Conservation (phyloP, 2,797 vertebrate genomes). For the Remorina albescens region DNA sequence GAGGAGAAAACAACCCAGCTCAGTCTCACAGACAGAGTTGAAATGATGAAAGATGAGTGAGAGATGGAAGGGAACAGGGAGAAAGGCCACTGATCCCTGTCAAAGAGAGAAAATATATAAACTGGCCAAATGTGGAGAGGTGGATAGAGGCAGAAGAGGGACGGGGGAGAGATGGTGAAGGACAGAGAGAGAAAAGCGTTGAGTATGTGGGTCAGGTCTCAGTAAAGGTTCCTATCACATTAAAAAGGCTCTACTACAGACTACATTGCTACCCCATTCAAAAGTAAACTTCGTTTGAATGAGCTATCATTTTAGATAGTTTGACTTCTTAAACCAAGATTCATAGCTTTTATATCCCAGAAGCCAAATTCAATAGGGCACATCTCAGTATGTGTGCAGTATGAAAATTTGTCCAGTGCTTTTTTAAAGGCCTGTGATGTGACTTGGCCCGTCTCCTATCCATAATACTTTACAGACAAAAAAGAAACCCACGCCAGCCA, state of each 20-base stretch:
- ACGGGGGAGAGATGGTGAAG: neutral
- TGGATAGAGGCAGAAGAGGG: constrained; percentile 23
- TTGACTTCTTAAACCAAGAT: constrained; percentile 59
- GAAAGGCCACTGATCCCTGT: constrained; percentile 7
- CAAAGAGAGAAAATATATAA: constrained; percentile 31
- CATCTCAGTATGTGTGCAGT: constrained; percentile 29
- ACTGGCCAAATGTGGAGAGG: constrained; percentile 35
- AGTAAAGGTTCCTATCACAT: constrained; percentile 57
- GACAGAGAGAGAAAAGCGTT: constrained; percentile 14
- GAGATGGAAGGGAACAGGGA: constrained; percentile 10
- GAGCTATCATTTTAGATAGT: constrained; percentile 44
- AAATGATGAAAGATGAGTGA: constrained; percentile 37
- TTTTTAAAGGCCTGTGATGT: constrained; percentile 61
- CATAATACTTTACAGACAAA: constrained; percentile 70
- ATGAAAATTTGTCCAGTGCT: constrained; percentile 54
- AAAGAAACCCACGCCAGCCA: constrained; percentile 53
- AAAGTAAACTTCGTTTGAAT: constrained; percentile 40
- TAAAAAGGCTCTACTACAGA: constrained; percentile 24
- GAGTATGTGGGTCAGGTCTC: constrained; percentile 44
- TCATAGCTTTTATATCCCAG: constrained; percentile 48
- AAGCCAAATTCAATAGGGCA: constrained; percentile 51
- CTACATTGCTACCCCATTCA: constrained; percentile 16
- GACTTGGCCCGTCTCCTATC: constrained; percentile 65
- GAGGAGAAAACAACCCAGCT: constrained; percentile 40
- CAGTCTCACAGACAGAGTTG: constrained; percentile 19